These are phyloP conservation scores for Agapornis roseicollis DNA, from an alignment of 2,113 vertebrate genomes.

Conservation along the genomic window DNA sequence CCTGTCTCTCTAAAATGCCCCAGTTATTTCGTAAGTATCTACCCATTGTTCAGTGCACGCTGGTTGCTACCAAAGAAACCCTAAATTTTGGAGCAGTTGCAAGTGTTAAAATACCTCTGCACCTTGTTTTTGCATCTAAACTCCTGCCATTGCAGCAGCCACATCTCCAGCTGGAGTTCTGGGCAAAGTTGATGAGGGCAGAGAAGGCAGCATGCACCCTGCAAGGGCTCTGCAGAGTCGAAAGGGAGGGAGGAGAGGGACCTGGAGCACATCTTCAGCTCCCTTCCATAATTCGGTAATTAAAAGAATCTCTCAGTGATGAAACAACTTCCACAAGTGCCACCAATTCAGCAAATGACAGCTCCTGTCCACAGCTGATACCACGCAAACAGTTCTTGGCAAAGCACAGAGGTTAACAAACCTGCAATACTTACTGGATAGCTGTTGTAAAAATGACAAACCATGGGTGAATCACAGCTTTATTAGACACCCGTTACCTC, in stretches of 20 bases:
- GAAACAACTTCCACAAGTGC: not conserved
- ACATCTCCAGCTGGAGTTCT: not conserved
- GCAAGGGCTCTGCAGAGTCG: not conserved
- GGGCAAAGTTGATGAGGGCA: not conserved
- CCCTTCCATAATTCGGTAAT: not conserved
- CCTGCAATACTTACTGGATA: not conserved
- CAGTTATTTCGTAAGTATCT: not conserved
- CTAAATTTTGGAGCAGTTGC: not conserved
- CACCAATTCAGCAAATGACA: not conserved
- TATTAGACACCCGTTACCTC: not conserved
- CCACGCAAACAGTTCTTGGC: not conserved
- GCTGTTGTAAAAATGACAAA: not conserved
- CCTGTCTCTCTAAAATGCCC: not conserved
- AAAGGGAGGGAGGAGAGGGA: not conserved
- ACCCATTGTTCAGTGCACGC: accelerated
- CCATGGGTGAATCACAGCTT: not conserved
- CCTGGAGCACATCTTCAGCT: not conserved
- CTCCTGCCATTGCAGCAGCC: not conserved
- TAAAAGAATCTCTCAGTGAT: not conserved
- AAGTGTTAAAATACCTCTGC: not conserved
- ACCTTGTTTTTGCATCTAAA: not conserved
- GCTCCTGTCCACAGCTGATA: not conserved
- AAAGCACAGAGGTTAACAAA: not conserved
- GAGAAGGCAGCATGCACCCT: not conserved
- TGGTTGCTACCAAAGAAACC: not conserved